Evolutionary conservation across 2,113 vertebrate genomes (phyloP).

Genomic region (Lucifuga dentata): DNA sequence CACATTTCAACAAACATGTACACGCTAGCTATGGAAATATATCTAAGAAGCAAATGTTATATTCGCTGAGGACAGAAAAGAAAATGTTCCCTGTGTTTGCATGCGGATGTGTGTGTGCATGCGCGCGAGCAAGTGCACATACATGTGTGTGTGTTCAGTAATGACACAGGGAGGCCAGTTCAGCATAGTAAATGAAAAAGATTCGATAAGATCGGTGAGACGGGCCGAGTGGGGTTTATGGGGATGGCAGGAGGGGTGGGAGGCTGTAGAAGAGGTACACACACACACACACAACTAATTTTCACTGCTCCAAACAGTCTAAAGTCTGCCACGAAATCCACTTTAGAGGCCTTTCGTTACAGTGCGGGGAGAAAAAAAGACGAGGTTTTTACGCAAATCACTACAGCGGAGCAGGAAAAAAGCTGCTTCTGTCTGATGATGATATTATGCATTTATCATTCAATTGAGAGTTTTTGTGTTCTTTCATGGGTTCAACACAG

Average conservation of each 20-base stretch:
- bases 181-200: slow-evolving; percentile 72
- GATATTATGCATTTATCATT: too few relatives aligned
- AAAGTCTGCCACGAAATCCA: slow-evolving; percentile 3
- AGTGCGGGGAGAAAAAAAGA: background rate
- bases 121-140: background rate
- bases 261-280: background rate
- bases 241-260: slow-evolving; percentile 5
- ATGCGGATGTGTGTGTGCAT: slow-evolving; percentile 14
- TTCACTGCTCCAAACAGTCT: background rate
- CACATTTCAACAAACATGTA: slow-evolving; percentile 43
- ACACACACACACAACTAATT: slow-evolving; percentile 22
- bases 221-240: slow-evolving; percentile 52
- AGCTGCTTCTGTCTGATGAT: background rate
- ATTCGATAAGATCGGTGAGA: slow-evolving; percentile 68
- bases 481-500: too few relatives aligned
- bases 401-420: too few relatives aligned
- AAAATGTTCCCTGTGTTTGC: slow-evolving; percentile 17
- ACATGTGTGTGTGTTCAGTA: slow-evolving; percentile 33
- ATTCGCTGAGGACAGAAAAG: slow-evolving; percentile 27
- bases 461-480: too few relatives aligned
- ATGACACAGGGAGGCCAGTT: slow-evolving; percentile 60
- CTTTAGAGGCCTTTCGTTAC: background rate
- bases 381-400: background rate
- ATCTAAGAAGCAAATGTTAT: slow-evolving; percentile 16
- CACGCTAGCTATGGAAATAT: slow-evolving; percentile 17